Evolutionary conservation across 1,140 invertebrate species (phyloP).

Genomic region (Paracyclopina nana): DNA sequence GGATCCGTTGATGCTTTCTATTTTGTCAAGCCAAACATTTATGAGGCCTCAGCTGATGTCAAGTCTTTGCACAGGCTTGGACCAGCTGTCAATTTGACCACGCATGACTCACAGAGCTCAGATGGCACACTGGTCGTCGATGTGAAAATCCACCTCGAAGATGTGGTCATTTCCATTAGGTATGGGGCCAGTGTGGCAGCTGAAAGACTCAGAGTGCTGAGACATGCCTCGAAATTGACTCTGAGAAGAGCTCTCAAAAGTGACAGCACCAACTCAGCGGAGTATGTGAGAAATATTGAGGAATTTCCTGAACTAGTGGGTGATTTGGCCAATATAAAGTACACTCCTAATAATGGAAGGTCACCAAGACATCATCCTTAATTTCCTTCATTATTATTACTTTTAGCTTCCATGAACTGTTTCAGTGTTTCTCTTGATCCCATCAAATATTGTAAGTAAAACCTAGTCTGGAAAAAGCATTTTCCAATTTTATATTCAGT

Average conservation of each 20-base stretch:
- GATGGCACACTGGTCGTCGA: conserved; percentile 2
- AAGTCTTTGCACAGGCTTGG: conserved; percentile 1
- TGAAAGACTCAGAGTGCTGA: conserved; percentile 1
- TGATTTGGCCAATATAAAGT: too few species aligned
- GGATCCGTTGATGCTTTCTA: neutral
- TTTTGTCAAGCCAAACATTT: conserved; percentile 4
- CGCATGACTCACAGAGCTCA: conserved; percentile 10
- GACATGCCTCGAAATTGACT: conserved; percentile 4
- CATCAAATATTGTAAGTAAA: too few species aligned
- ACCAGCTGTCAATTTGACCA: conserved; percentile 6
- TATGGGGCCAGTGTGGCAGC: neutral
- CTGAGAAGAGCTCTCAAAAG: neutral
- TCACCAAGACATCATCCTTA: too few species aligned
- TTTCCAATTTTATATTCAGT: too few species aligned
- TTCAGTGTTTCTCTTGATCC: too few species aligned
- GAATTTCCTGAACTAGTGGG: too few species aligned
- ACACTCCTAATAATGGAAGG: too few species aligned
- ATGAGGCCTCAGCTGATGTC: neutral
- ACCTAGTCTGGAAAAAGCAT: too few species aligned
- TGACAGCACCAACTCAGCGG: neutral
- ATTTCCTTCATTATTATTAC: too few species aligned
- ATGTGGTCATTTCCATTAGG: neutral
- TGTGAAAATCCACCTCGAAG: conserved; percentile 6
- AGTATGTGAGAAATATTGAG: too few species aligned
- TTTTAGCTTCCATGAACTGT: too few species aligned